phyloP scores from a whole-genome alignment of 2,113 vertebrate species.

The Brienomyrus brachyistius region DNA sequence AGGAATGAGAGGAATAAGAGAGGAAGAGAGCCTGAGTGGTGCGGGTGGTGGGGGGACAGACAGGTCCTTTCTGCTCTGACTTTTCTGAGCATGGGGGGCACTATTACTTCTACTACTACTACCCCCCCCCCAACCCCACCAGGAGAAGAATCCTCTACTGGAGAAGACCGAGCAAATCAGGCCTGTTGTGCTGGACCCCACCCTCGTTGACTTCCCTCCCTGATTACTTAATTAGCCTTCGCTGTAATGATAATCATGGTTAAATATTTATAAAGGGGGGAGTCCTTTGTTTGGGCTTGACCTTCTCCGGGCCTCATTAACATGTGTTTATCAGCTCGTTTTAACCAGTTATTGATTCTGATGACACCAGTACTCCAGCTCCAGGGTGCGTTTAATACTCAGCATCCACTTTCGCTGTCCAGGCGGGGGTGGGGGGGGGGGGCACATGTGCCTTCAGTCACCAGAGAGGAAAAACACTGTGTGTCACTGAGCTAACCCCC shows the following conservation, averaged over 20 bases:
- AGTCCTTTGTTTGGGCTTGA: slow-evolving; percentile 64
- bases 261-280: slow-evolving; percentile 63
- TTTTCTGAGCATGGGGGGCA: background rate
- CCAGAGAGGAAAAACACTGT: background rate
- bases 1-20: background rate
- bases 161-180: slow-evolving; percentile 51
- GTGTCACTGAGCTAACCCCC: background rate
- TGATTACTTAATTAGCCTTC: slow-evolving; percentile 57
- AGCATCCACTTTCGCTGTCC: slow-evolving; percentile 46
- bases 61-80: background rate
- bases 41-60: background rate
- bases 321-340: slow-evolving; percentile 42
- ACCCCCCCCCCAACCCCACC: background rate
- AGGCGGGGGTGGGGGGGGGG: background rate
- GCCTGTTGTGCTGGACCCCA: background rate
- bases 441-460: background rate
- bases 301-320: slow-evolving; percentile 61
- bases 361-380: slow-evolving; percentile 33
- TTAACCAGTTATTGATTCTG: slow-evolving; percentile 56
- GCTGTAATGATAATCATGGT: slow-evolving; percentile 58
- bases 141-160: slow-evolving; percentile 16
- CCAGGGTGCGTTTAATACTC: slow-evolving; percentile 48
- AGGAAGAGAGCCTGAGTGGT: background rate
- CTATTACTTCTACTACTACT: too few species aligned
- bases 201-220: slow-evolving; percentile 35